A percentile compares a stretch with the other conserved stretches of the same genome.
Conservation (phyloP, 2,888 invertebrate species). For the Acanthoscelides obtectus region DNA sequence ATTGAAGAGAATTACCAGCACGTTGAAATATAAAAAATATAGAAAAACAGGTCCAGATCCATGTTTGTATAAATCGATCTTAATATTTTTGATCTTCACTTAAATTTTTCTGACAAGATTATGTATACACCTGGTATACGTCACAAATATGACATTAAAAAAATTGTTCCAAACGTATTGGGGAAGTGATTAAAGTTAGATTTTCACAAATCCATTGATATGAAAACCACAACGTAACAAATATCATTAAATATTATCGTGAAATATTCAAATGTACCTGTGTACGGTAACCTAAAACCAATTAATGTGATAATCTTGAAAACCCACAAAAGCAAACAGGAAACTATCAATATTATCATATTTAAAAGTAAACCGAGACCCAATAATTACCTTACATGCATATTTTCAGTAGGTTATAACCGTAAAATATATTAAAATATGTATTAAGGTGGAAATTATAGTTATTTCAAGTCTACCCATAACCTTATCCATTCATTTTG, state of each 20-base stretch:
- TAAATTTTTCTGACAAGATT: too few relatives aligned
- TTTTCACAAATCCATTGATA: background rate
- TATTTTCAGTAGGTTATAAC: background rate
- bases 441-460: background rate
- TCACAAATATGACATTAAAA: too few relatives aligned
- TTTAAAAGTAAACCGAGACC: background rate
- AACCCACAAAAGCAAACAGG: background rate
- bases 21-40: too few relatives aligned
- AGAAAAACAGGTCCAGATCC: too few relatives aligned
- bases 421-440: background rate
- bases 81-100: too few relatives aligned
- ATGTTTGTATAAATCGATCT: too few relatives aligned
- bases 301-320: background rate
- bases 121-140: too few relatives aligned
- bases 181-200: too few relatives aligned
- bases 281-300: background rate
- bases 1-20: too few relatives aligned
- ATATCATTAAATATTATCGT: background rate
- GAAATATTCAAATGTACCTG: background rate
- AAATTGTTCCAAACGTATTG: too few relatives aligned
- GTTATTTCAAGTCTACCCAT: background rate
- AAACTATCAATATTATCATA: background rate
- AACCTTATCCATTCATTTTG: background rate
- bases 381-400: background rate
- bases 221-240: background rate